Base-by-base conservation (phyloP, 2,113 vertebrate genomes). In the Loxodonta africana region DNA sequence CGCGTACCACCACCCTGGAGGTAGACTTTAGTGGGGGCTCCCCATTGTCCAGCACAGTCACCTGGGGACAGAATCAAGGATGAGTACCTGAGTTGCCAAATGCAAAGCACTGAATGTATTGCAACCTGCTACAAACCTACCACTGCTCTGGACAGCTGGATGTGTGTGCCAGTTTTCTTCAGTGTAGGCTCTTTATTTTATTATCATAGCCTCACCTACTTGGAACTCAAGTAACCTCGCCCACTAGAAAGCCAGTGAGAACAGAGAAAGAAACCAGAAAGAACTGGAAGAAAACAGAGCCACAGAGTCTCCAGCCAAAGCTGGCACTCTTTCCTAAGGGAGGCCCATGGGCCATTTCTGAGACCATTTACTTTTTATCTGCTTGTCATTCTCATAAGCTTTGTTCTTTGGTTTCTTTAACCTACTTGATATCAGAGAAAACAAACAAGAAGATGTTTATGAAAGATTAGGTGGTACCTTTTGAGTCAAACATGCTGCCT, bases 1-100 rank as follows among this genome's bases (percentile, higher is more conserved):
- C 98, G 60, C 98, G 95, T 90, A 99, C 99, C 92, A 99, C 98
- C 0, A 99, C 99, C 48, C 99, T 99, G 96, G 99, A 99, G 74
- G 99, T 99, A 96, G 99, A 99, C 89, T 98, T 98, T n/a, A 99
- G 95, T 1, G 98, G 25, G 1, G 99, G 99, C 2, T 99, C 98
- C 23, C 99, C 99, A 0, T 99, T 99, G 98, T 99, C 99, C 0
- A 99, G 99, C 76, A 99, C 99, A 0, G 99, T 99, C 12, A 99
- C 99, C 99, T 99, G 97, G 69, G 95, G 95, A 96, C 57, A 97
- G 98, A 97, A 96, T 25, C 2, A 6, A 83, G 20, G 0, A 7
- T 73, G 94, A 95, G 62, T 51, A 44, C 23, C 0, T 15, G 62
- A 76, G 71, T 33, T 37, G 33, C 26, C 81, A 71, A 10, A 28